These are phyloP conservation scores for Galerucella calmariensis DNA, from an alignment of 2,888 invertebrate species.

Conservation along the genomic window DNA sequence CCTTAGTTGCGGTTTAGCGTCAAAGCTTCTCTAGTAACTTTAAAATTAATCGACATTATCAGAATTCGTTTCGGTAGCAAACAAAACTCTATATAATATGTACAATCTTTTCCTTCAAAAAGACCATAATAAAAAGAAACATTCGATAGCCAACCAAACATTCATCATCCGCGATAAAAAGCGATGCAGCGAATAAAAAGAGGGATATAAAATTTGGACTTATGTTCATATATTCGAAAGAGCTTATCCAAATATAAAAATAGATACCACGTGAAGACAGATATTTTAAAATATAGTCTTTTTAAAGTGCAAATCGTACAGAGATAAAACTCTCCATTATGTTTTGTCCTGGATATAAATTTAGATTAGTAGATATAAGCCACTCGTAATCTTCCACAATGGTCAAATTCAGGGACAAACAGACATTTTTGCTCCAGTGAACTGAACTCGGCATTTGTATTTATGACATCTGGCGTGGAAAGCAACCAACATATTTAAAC, in stretches of 20 bases:
- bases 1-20: too few species aligned
- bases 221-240: slow-evolving; percentile 32
- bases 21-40: neutral
- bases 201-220: slow-evolving; percentile 24
- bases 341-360: slow-evolving; percentile 55
- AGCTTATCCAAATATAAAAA: slow-evolving; percentile 30
- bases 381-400: slow-evolving; percentile 60
- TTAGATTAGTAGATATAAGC: slow-evolving; percentile 57
- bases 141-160: neutral
- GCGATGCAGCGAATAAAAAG: slow-evolving; percentile 26
- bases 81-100: neutral
- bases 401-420: slow-evolving; percentile 61
- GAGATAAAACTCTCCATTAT: slow-evolving; percentile 45
- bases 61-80: neutral
- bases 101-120: neutral
- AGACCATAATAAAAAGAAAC: neutral
- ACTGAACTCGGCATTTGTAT: slow-evolving; percentile 58
- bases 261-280: slow-evolving; percentile 27
- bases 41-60: neutral
- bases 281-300: slow-evolving; percentile 38
- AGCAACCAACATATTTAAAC: slow-evolving; percentile 59
- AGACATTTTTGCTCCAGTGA: slow-evolving; percentile 60
- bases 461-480: slow-evolving; percentile 61
- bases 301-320: slow-evolving; percentile 49
- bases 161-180: slow-evolving; percentile 2